Conservation (phyloP, 2,888 invertebrate species). For the Hartigia nigra region DNA sequence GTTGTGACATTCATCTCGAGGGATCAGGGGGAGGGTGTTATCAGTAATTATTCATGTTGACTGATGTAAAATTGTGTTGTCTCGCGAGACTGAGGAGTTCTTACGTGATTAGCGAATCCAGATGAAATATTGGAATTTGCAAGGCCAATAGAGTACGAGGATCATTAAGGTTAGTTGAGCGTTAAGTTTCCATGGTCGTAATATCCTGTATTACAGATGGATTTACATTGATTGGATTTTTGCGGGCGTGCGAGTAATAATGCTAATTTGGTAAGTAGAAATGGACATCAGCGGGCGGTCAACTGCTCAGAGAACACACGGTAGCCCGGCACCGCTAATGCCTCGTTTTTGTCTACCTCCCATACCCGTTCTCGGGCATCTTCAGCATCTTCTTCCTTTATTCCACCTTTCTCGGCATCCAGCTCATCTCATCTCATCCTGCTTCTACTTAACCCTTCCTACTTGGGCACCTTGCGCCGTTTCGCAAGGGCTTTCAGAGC, state of each 20-base stretch:
- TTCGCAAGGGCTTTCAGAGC: not conserved
- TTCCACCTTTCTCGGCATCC: constrained; percentile 14
- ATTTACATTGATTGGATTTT: constrained; percentile 60
- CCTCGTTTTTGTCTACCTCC: constrained; percentile 44
- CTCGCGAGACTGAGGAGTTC: too few species aligned
- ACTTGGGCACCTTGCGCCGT: not conserved
- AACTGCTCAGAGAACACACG: constrained; percentile 32
- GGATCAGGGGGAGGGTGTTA: too few species aligned
- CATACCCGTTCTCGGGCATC: constrained; percentile 22
- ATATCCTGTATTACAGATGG: constrained; percentile 34
- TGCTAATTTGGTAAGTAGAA: constrained; percentile 62
- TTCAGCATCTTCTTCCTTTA: constrained; percentile 15
- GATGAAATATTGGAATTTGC: constrained; percentile 22
- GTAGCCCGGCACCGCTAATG: constrained; percentile 58
- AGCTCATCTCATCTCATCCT: constrained; percentile 8
- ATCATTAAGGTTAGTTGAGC: constrained; percentile 20
- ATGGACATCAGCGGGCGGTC: constrained; percentile 60
- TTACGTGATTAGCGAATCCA: not conserved
- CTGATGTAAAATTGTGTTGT: too few species aligned
- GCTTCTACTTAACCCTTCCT: not conserved
- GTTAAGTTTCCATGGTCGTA: constrained; percentile 20
- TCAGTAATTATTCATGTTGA: too few species aligned
- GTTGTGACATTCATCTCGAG: too few species aligned
- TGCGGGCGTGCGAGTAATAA: constrained; percentile 54
- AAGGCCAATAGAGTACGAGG: constrained; percentile 36